Conservation (phyloP, 1,140 invertebrate species). For the Trichoplusia ni region DNA sequence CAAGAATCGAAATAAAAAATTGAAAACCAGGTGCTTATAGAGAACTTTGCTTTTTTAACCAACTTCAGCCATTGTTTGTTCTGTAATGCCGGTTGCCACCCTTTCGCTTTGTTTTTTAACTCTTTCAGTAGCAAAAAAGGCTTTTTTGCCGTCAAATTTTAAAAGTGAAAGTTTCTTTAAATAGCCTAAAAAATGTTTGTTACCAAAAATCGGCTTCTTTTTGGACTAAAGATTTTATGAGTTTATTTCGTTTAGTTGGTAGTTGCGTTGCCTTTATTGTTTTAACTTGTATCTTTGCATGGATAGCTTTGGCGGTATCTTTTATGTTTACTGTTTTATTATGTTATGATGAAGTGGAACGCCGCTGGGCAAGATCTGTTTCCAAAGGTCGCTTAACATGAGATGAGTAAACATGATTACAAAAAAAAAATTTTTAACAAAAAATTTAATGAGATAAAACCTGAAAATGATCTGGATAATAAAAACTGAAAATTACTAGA, state of each 20-base stretch:
- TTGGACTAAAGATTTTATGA: constrained; percentile 29
- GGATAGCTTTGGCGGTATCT: not conserved
- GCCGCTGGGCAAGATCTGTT: no score
- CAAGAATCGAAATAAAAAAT: constrained; percentile 62
- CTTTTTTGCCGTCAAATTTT: constrained; percentile 52
- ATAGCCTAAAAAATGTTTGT: constrained; percentile 27
- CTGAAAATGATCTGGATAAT: no score
- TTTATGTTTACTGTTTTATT: not conserved
- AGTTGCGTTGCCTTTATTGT: constrained; percentile 18
- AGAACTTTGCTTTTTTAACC: constrained; percentile 61
- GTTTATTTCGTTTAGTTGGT: constrained; percentile 8
- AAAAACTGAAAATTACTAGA: no score
- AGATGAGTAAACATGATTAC: no score
- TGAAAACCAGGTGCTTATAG: constrained; percentile 67
- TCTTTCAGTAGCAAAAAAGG: constrained; percentile 52
- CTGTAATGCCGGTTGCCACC: constrained; percentile 64
- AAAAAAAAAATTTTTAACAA: no score
- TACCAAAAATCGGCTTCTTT: constrained; percentile 38
- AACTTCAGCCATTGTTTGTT: constrained; percentile 58
- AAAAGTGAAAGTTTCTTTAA: constrained; percentile 70
- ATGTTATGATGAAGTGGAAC: no score
- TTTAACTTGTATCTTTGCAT: not conserved
- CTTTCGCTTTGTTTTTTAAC: constrained; percentile 51
- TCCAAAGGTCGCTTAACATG: no score
- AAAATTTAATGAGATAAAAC: no score